These are phyloP conservation scores for Puntigrus tetrazona DNA, from an alignment of 2,113 vertebrate species.

Conservation along the genomic window DNA sequence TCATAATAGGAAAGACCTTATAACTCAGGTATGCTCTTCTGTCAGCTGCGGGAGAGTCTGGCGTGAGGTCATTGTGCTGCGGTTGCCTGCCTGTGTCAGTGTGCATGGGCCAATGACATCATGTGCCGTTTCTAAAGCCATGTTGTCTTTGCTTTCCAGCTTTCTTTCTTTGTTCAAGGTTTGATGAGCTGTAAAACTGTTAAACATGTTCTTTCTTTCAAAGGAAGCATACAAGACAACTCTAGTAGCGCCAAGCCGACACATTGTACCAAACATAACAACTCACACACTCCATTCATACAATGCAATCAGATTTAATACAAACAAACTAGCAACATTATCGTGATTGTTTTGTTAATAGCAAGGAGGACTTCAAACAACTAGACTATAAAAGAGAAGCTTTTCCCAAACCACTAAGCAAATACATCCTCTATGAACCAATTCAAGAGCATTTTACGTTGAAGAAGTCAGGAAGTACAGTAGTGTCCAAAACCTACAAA, in stretches of 20 bases:
- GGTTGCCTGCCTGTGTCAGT: conserved; percentile 25
- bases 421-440: conserved; percentile 32
- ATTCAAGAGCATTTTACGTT: background rate
- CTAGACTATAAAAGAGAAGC: background rate
- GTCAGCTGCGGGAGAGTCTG: conserved; percentile 28
- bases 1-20: conserved; percentile 46
- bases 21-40: conserved; percentile 52
- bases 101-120: conserved; percentile 49
- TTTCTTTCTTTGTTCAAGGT: conserved; percentile 38
- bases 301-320: background rate
- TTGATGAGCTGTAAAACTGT: conserved; percentile 69
- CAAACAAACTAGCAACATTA: background rate
- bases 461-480: conserved; percentile 13
- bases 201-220: conserved; percentile 40
- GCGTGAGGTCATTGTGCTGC: conserved; percentile 39
- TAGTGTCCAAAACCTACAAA: conserved; percentile 9
- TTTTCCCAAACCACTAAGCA: background rate
- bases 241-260: conserved; percentile 45
- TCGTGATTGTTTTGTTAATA: background rate
- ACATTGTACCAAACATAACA: background rate
- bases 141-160: conserved; percentile 21
- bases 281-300: background rate
- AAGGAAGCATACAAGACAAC: conserved; percentile 45
- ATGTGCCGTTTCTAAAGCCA: conserved; percentile 21
- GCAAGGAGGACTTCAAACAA: background rate